Conservation (phyloP, 37 sponge, comb jelly and placozoan species). For the Halichondria panicea region DNA sequence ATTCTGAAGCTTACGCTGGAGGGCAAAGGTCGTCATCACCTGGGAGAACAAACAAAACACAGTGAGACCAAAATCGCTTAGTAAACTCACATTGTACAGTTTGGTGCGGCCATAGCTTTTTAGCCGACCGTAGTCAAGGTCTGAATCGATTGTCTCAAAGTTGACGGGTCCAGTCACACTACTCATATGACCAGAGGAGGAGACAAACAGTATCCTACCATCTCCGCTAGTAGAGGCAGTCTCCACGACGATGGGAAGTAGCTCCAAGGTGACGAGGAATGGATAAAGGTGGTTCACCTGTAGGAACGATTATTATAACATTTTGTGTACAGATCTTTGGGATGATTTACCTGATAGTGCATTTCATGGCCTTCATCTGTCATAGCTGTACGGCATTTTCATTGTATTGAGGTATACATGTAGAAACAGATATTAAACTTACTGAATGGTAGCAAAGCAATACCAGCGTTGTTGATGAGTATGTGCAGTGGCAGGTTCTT, state of each 20-base stretch:
- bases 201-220: slow-evolving; percentile 72
- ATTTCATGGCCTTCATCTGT: slow-evolving; percentile 64
- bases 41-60: slow-evolving; percentile 16
- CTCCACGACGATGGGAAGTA: slow-evolving; percentile 52
- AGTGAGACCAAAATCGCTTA: slow-evolving; percentile 45
- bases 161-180: slow-evolving; percentile 30
- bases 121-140: slow-evolving; percentile 14
- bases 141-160: slow-evolving; percentile 13
- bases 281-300: slow-evolving; percentile 81
- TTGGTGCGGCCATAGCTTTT: slow-evolving; percentile 45
- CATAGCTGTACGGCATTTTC: not conserved
- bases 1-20: slow-evolving; percentile 47
- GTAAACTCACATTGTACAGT: slow-evolving; percentile 51
- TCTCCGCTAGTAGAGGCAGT: slow-evolving; percentile 46
- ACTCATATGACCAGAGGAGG: slow-evolving; percentile 31
- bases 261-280: slow-evolving; percentile 64
- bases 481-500: slow-evolving; percentile 74
- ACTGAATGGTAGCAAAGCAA: slow-evolving; percentile 48
- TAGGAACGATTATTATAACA: not conserved
- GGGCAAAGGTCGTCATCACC: slow-evolving; percentile 53
- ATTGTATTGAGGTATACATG: not conserved
- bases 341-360: slow-evolving; percentile 48
- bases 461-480: slow-evolving; percentile 83
- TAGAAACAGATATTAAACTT: no score
- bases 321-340: not conserved